A percentile compares a stretch with the other conserved stretches of the same genome.
These are phyloP conservation scores for Pseudococcus longispinus DNA, from an alignment of 2,888 invertebrate genomes.

Conservation along the genomic window DNA sequence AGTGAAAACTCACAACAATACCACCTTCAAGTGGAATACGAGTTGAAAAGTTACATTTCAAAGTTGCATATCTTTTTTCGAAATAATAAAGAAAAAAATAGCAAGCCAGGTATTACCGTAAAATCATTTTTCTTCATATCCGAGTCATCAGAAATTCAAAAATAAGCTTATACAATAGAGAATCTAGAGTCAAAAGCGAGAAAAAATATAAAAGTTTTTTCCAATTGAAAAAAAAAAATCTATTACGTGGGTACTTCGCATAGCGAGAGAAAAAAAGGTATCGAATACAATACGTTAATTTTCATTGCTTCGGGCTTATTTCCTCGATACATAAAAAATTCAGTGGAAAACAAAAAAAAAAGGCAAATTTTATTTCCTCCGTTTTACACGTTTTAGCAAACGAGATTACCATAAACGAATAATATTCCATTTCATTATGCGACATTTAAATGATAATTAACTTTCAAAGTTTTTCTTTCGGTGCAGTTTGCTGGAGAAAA, in stretches of 20 bases:
- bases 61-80: not conserved
- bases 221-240: slow-evolving; percentile 18
- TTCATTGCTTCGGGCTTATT: not conserved
- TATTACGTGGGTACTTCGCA: not conserved
- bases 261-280: not conserved
- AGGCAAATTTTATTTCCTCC: not conserved
- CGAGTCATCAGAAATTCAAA: slow-evolving; percentile 18
- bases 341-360: not conserved
- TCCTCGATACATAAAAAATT: not conserved
- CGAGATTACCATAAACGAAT: slow-evolving; percentile 12
- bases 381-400: not conserved
- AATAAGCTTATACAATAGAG: slow-evolving; percentile 3
- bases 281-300: not conserved
- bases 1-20: slow-evolving; percentile 4
- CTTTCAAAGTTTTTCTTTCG: not conserved
- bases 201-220: not conserved
- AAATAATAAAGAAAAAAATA: not conserved
- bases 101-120: not conserved
- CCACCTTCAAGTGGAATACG: not conserved
- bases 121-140: slow-evolving; percentile 6
- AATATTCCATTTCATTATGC: not conserved
- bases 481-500: not conserved
- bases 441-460: slow-evolving; percentile 31
- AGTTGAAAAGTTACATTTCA: not conserved
- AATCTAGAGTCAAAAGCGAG: not conserved